Evolutionary conservation across 2,888 invertebrate species (phyloP).

Genomic region (Rhodophaea formosa): DNA sequence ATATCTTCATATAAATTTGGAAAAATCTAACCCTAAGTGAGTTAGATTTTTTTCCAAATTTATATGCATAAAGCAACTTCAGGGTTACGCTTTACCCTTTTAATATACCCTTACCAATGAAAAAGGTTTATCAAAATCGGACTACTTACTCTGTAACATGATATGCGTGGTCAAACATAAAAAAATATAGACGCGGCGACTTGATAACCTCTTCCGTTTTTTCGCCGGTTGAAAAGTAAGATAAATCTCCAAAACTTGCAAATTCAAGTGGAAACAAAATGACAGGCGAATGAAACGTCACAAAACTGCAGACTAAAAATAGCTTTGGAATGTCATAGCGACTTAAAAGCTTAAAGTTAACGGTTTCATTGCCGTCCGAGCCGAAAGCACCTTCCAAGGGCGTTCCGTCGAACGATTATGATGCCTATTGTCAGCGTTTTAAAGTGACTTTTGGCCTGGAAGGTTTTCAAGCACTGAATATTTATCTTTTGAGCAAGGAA

Average conservation of each 20-base stretch:
- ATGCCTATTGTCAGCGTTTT: not conserved
- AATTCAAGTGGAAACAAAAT: not conserved
- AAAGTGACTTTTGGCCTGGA: not conserved
- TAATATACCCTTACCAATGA: too few species aligned
- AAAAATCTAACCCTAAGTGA: too few species aligned
- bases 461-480: conserved; percentile 8
- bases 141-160: too few species aligned
- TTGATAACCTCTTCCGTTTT: too few species aligned
- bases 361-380: conserved; percentile 32
- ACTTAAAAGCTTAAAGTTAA: conserved; percentile 35
- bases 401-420: not conserved
- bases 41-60: too few species aligned
- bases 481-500: conserved; percentile 25
- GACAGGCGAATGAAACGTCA: not conserved
- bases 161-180: too few species aligned
- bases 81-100: too few species aligned
- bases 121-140: too few species aligned
- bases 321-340: conserved; percentile 32
- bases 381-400: conserved; percentile 12
- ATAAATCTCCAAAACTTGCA: not conserved
- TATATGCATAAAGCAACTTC: too few species aligned
- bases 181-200: too few species aligned
- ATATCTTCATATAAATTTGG: too few species aligned
- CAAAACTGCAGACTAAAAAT: conserved; percentile 25
- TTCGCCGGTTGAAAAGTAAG: too few species aligned